These are phyloP conservation scores for Penaeus japonicus DNA, from an alignment of 1,140 invertebrate species.

Conservation along the genomic window DNA sequence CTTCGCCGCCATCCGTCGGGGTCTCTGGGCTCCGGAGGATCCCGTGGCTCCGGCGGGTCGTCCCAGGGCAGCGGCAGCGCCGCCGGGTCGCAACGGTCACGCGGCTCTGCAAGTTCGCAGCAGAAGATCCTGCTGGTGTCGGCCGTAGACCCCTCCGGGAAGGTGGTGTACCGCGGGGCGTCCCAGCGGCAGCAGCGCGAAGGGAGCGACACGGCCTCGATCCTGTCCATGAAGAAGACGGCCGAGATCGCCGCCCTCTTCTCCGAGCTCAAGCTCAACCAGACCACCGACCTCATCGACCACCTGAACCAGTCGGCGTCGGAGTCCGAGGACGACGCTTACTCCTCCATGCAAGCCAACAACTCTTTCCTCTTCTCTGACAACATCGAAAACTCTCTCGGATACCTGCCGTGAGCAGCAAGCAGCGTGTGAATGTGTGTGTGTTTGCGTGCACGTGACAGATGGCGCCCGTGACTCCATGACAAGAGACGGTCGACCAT, in stretches of 20 bases:
- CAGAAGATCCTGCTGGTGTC: constrained; percentile 67
- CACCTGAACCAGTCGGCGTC: constrained; percentile 51
- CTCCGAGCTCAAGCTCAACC: constrained; percentile 71
- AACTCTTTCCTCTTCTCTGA: constrained; percentile 61
- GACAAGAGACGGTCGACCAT: background rate
- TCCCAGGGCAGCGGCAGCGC: constrained; percentile 25
- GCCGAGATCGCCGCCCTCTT: constrained; percentile 87
- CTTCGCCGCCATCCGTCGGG: constrained; percentile 43
- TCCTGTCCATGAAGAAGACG: constrained; percentile 84
- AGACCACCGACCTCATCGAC: constrained; percentile 61
- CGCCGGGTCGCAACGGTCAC: constrained; percentile 36
- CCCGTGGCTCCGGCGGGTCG: constrained; percentile 19
- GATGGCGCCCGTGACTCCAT: background rate
- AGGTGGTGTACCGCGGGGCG: constrained; percentile 62
- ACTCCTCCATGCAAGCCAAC: constrained; percentile 61
- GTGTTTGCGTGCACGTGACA: background rate
- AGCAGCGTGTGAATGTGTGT: background rate
- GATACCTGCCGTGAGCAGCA: constrained; percentile 66
- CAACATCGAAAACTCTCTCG: constrained; percentile 68
- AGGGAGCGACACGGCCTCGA: constrained; percentile 55
- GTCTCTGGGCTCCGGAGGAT: constrained; percentile 43
- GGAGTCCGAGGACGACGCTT: constrained; percentile 60
- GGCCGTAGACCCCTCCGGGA: constrained; percentile 68
- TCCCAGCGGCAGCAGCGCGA: constrained; percentile 49
- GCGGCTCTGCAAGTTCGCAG: constrained; percentile 59